Base-by-base conservation (phyloP, 1,140 invertebrate species). In the Meloidogyne exigua region DNA sequence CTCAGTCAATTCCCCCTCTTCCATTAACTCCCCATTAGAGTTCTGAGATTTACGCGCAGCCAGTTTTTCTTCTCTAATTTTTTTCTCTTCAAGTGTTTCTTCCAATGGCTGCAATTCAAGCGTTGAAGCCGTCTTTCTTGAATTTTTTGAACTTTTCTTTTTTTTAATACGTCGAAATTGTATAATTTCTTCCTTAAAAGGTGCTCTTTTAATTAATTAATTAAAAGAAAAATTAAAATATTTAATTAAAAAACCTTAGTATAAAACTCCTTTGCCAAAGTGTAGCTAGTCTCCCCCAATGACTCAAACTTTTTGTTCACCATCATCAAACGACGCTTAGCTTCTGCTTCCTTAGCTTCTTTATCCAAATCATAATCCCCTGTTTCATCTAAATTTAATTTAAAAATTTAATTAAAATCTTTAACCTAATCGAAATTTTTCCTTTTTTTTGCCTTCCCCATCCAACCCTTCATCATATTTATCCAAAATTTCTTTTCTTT, bases 401-500 rank as follows among this genome's bases (percentile, higher is more conserved):
- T 71, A 32, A 32, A 32, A 32, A 32, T 32, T 32, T 2, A 3
- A 3, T 32, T 32, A 32, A 32, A 32, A 32, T 32, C 28, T 7
- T 32, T 32, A 3, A 69, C 94, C 94, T 78, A 96, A 90, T 57
- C 91, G 88, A 89, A 98, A 98, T 65, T 91, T 92, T 65, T 92
- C 91, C 73, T 91, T 91, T 83, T 93, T 92, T 83, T 93, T 92
- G 57, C 88, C 88, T 10, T 84, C 83, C 2, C 93, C 94, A 66
- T 93, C 91, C 64, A 98, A 92, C 88, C 97, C 95, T 86, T 97
- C 95, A 88, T 98, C 95, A 88, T 99, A 99, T 89, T 99, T 97
- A 76, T 91, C 89, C 10, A 99, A 90, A 23, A 95, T 86, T 84
- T 90, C 85, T 89, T 92, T 90, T 87, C 92, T 83, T 75, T 88